Evolutionary conservation across 2,797 vertebrate species (phyloP), one percentile per base, ranked within the genome.

Genomic region (Esox lucius): DNA sequence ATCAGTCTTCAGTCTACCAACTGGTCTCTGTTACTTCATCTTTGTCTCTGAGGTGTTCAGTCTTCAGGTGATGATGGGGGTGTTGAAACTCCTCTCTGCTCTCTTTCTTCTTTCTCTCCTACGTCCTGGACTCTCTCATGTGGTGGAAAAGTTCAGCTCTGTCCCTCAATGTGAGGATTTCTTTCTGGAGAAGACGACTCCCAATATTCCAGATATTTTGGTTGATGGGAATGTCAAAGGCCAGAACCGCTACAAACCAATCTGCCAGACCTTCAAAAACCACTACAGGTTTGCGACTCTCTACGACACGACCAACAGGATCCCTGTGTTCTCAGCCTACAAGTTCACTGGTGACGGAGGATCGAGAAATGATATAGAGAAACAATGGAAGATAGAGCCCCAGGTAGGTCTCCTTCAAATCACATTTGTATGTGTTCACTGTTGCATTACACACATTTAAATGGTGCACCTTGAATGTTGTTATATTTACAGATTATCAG

Each of bases 291-390:
- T 81, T 70, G 71, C 89, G 64, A 90, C 89, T 1, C 80, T 87
- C 17, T 92, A 90, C 0, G 86, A 92, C 78, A 85, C 67, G 0
- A 0, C 0, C 0, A 83, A 85, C 68, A 88, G 3, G 80, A 91
- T 89, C 26, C 90, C 90, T 0, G 85, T 90, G 74, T 91, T 88
- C 80, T 89, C 85, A 68, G 87, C 85, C 3, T 76, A 53, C 72
- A 86, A 24, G 62, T 89, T 73, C 73, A 68, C 0, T 17, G 33
- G 0, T 7, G 1, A 0, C 0, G 0, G 0, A 0, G 0, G 0
- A n/a, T n/a, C n/a, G n/a, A n/a, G n/a, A n/a, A n/a, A n/a, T n/a
- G n/a, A n/a, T n/a, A n/a, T n/a, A n/a, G n/a, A n/a, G n/a, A n/a
- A 0, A 13, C 9, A 24, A 0, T 89, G 87, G 87, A 75, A 1